These are phyloP conservation scores for Isaurus tuberculatus DNA, from an alignment of 92 coral and sea anemone genomes.

Conservation along the genomic window DNA sequence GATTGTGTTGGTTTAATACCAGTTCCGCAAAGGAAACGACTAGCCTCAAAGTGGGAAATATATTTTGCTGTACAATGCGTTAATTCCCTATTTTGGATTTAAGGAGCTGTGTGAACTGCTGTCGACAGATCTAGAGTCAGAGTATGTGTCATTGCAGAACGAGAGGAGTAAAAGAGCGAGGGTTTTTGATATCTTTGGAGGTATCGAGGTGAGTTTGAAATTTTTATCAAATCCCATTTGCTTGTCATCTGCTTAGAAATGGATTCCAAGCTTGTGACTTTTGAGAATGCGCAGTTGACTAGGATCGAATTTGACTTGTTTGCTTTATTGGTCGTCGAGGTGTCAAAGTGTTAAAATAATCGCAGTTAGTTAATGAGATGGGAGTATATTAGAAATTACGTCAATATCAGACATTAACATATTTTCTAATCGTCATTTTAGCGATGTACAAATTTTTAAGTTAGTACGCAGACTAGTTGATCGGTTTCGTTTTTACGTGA, in stretches of 20 bases:
- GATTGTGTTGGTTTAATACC: not conserved
- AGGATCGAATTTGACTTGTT: slow-evolving; percentile 19
- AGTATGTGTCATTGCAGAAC: slow-evolving; percentile 32
- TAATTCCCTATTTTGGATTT: slow-evolving; percentile 31
- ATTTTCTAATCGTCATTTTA: not conserved
- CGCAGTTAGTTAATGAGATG: not conserved
- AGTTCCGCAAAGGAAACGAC: not conserved
- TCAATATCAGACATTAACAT: too few species aligned
- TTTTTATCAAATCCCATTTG: too few species aligned
- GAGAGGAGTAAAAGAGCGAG: slow-evolving; percentile 64
- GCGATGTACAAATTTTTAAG: not conserved
- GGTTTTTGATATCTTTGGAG: slow-evolving; percentile 80
- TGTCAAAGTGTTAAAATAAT: slow-evolving; percentile 21
- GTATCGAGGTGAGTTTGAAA: slow-evolving; percentile 77
- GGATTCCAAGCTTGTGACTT: not conserved
- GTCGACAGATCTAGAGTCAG: slow-evolving; percentile 52
- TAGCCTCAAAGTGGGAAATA: not conserved
- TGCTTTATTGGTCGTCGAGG: not conserved
- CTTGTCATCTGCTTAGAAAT: not conserved
- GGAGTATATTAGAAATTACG: not conserved
- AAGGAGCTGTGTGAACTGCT: slow-evolving; percentile 67
- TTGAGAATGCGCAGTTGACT: not conserved
- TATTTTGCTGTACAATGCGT: not conserved
- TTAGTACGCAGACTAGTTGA: too few species aligned
- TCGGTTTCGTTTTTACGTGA: too few species aligned